Percentiles rank a stretch among this genome's conserved stretches.
Evolutionary conservation across 2,113 vertebrate genomes (phyloP).

Genomic region (Rhynchopsitta pachyrhyncha): DNA sequence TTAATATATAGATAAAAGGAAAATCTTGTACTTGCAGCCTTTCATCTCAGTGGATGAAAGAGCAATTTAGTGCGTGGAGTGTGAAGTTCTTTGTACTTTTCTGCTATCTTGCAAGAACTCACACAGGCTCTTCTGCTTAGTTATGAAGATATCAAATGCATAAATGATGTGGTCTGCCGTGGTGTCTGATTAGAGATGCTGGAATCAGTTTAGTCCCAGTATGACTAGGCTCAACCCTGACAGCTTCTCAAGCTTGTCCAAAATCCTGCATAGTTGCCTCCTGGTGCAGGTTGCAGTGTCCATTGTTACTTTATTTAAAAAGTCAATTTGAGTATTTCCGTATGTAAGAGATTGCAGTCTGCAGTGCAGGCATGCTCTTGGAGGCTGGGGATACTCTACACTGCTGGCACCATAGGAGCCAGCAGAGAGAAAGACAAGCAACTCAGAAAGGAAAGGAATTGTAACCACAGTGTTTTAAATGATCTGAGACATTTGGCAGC

Average conservation of each 20-base stretch:
- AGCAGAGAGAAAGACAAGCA: background rate
- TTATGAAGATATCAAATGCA: conserved; percentile 25
- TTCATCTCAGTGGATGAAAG: conserved; percentile 50
- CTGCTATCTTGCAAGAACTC: conserved; percentile 57
- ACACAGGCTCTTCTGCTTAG: conserved; percentile 28
- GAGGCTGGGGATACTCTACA: background rate
- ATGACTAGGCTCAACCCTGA: background rate
- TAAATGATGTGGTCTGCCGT: background rate
- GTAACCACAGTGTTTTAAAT: background rate
- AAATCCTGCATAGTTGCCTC: background rate
- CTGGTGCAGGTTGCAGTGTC: background rate
- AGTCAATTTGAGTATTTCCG: background rate
- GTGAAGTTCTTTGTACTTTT: conserved; percentile 54
- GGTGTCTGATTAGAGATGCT: background rate
- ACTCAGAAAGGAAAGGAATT: background rate
- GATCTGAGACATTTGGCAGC: background rate
- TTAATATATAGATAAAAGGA: conserved; percentile 63
- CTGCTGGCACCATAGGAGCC: background rate
- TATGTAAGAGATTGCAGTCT: background rate
- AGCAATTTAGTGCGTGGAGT: conserved; percentile 31
- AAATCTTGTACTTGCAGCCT: conserved; percentile 59
- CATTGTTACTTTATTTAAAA: background rate
- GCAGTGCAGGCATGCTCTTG: background rate
- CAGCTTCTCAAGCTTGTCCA: background rate
- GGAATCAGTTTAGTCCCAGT: background rate